Percentiles rank a stretch among this genome's conserved stretches.
phyloP scores from a whole-genome alignment of 2,797 vertebrate genomes.

The Monodelphis domestica region DNA sequence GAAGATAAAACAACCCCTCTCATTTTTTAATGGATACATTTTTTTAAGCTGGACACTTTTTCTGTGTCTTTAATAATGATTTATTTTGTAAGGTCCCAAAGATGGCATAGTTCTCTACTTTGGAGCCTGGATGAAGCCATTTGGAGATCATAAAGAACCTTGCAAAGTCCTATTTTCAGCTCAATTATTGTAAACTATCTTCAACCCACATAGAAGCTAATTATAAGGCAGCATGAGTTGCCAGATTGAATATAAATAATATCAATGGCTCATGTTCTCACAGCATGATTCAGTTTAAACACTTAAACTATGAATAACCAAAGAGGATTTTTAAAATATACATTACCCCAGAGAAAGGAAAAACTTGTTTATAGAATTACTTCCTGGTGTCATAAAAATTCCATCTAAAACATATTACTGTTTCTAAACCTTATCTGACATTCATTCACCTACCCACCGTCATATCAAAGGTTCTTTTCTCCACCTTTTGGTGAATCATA shows the following conservation, averaged over 20 bases:
- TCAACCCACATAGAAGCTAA: slow-evolving; percentile 78
- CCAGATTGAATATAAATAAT: slow-evolving; percentile 80
- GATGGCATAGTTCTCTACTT: slow-evolving; percentile 58
- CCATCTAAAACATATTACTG: slow-evolving; percentile 18
- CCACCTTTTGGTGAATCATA: slow-evolving; percentile 27
- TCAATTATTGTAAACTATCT: slow-evolving; percentile 80
- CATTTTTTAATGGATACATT: slow-evolving; percentile 65
- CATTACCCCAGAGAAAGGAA: slow-evolving; percentile 28
- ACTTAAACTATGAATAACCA: slow-evolving; percentile 78
- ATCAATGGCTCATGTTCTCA: slow-evolving; percentile 75
- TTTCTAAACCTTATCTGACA: slow-evolving; percentile 37
- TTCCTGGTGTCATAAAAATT: slow-evolving; percentile 48
- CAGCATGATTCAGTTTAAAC: slow-evolving; percentile 76
- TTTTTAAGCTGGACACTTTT: slow-evolving; percentile 63
- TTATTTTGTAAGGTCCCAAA: slow-evolving; percentile 70
- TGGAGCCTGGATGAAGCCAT: slow-evolving; percentile 62
- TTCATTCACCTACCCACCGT: not conserved
- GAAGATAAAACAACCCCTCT: slow-evolving; percentile 70
- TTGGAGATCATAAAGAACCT: slow-evolving; percentile 68
- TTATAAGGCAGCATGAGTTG: slow-evolving; percentile 78
- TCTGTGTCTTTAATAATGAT: slow-evolving; percentile 75
- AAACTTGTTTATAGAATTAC: slow-evolving; percentile 64
- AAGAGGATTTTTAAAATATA: slow-evolving; percentile 1
- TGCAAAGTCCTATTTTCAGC: slow-evolving; percentile 66
- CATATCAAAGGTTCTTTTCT: slow-evolving; percentile 55